Percentiles rank a stretch among this genome's conserved stretches.
These are phyloP conservation scores for Machaerirhynchus nigripectus DNA, from an alignment of 2,113 vertebrate genomes.

Conservation along the genomic window DNA sequence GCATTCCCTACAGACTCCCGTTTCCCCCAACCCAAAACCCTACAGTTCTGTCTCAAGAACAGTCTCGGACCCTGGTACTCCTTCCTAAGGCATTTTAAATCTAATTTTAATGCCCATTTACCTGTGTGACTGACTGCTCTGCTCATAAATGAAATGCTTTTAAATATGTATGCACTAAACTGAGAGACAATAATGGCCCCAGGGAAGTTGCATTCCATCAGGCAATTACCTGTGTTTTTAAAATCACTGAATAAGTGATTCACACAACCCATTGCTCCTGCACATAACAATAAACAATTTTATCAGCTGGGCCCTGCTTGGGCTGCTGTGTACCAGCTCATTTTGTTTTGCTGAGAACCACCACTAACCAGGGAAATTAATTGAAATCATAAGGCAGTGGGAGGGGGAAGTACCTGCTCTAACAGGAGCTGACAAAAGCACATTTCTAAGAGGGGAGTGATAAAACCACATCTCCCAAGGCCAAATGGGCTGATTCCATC, in stretches of 20 bases:
- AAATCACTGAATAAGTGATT: neutral
- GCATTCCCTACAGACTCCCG: neutral
- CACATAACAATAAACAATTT: neutral
- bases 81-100: neutral
- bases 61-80: neutral
- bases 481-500: neutral
- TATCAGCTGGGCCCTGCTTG: neutral
- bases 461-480: neutral
- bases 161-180: neutral
- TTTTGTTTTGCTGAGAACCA: neutral
- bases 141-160: neutral
- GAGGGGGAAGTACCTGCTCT: neutral
- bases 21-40: neutral
- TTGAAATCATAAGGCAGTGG: neutral
- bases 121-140: neutral
- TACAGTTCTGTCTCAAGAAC: neutral
- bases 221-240: constrained; percentile 17
- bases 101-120: neutral
- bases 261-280: neutral
- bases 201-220: neutral
- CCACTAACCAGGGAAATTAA: constrained; percentile 38
- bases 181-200: neutral
- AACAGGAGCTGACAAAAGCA: constrained; percentile 33
- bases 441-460: neutral
- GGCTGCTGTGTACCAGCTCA: neutral